Evolutionary conservation across 2,797 vertebrate species (phyloP), one percentile per base, ranked within the genome.

Genomic region (Pangasius macronema): DNA sequence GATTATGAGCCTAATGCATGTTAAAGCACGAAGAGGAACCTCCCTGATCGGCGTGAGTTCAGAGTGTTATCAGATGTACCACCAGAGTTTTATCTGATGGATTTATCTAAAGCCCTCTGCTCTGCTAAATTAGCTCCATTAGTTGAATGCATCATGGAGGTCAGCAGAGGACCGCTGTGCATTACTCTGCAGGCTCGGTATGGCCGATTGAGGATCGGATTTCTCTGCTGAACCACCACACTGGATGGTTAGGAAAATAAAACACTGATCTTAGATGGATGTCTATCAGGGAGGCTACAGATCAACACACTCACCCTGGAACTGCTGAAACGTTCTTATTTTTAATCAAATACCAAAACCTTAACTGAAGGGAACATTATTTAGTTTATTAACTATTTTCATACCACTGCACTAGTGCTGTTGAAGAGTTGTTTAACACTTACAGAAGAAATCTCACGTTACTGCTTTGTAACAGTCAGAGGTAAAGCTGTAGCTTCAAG

Each of bases 91-190:
- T 84, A 87, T 88, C 85, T 82, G 72, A 68, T 30, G 75, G 82
- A 85, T 88, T 91, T 90, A 87, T 88, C 87, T 88, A 87, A 87
- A 89, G 86, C 85, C 84, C 85, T 87, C 86, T n/a, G 83, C 89
- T 87, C 85, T 67, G 83, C 87, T 88, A 87, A 91, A 91, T 91
- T 89, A 90, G 86, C 87, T 89, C 83, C 85, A 88, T 90, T 91
- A 91, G 88, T 65, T 82, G 83, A 89, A 90, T 72, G 86, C 68
- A 86, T 89, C 83, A 82, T 18, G 16, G 68, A 89, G 90, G 89
- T 88, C 88, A 88, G 76, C 72, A 81, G 83, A 79, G 51, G 68
- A 59, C 65, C 65, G 49, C 84, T 57, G 84, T 63, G 81, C 61
- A 81, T 81, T 73, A 75, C 75, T 87, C 72, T 51, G 39, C 83